phyloP scores from a whole-genome alignment of 2,113 vertebrate species.

The Chionis minor region DNA sequence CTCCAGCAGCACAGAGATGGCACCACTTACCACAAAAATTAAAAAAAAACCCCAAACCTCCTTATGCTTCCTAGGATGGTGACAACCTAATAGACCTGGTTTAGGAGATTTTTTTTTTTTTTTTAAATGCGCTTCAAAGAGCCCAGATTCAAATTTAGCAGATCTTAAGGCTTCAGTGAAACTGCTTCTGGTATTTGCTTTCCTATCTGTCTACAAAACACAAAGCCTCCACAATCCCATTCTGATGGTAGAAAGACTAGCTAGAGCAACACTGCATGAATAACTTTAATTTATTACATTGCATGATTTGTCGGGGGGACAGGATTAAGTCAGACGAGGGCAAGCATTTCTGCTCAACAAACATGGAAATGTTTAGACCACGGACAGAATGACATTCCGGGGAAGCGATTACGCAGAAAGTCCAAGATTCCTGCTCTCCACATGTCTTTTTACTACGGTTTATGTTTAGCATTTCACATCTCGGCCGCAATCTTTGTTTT shows the following conservation, averaged over 20 bases:
- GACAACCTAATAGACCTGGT: not conserved
- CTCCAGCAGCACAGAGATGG: not conserved
- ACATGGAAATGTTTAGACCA: not conserved
- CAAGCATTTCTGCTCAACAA: not conserved
- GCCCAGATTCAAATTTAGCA: not conserved
- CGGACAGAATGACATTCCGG: not conserved
- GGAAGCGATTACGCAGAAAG: not conserved
- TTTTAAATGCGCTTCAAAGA: not conserved
- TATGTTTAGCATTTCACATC: not conserved
- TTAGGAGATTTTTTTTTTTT: not conserved
- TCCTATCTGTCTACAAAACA: not conserved
- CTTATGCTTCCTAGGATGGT: not conserved
- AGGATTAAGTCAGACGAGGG: not conserved
- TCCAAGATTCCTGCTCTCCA: not conserved
- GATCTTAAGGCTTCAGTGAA: not conserved
- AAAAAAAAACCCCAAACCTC: not conserved
- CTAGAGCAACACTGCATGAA: not conserved
- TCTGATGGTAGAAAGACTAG: not conserved
- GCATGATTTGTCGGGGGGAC: rapidly evolving
- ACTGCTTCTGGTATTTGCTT: not conserved
- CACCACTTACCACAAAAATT: not conserved
- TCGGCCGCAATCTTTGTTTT: not conserved
- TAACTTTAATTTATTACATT: not conserved
- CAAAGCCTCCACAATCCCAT: not conserved
- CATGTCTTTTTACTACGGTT: not conserved